These are phyloP conservation scores for Subanguina moxae DNA, from an alignment of 1,140 invertebrate genomes.

Conservation along the genomic window DNA sequence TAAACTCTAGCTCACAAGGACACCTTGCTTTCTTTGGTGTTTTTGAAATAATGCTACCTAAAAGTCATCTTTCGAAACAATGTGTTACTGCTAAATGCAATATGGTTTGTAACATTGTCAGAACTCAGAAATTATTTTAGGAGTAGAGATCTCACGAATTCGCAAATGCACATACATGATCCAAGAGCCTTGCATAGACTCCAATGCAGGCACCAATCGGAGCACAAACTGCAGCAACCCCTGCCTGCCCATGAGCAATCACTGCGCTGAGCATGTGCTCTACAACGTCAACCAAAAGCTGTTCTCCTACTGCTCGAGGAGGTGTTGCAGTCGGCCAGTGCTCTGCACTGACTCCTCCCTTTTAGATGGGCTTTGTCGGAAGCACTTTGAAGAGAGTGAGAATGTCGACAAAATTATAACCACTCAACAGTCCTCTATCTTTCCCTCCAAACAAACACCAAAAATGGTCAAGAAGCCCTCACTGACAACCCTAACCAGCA, in stretches of 20 bases:
- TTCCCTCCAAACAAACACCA: background rate
- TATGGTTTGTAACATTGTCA: background rate
- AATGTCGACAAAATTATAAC: background rate
- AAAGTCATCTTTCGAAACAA: too few relatives aligned
- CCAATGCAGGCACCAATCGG: background rate
- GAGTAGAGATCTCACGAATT: conserved; percentile 1
- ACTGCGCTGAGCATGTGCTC: conserved; percentile 39
- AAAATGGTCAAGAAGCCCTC: background rate
- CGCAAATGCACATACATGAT: conserved; percentile 22
- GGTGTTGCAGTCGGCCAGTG: conserved; percentile 29
- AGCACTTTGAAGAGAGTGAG: background rate
- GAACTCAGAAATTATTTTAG: background rate
- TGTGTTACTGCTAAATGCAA: too few relatives aligned
- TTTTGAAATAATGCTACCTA: too few relatives aligned
- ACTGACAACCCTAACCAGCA: background rate
- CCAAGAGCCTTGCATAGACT: background rate
- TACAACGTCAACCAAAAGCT: conserved; percentile 35
- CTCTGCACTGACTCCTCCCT: conserved; percentile 1
- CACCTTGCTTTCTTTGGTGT: too few relatives aligned
- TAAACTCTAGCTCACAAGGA: too few relatives aligned
- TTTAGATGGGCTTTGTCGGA: background rate
- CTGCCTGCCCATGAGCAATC: conserved; percentile 28
- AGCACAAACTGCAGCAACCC: conserved; percentile 23
- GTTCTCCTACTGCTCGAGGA: conserved; percentile 31
- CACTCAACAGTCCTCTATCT: background rate